Evolutionary conservation across 2,888 invertebrate genomes (phyloP).

Genomic region (Eutolmus rufibarbis): DNA sequence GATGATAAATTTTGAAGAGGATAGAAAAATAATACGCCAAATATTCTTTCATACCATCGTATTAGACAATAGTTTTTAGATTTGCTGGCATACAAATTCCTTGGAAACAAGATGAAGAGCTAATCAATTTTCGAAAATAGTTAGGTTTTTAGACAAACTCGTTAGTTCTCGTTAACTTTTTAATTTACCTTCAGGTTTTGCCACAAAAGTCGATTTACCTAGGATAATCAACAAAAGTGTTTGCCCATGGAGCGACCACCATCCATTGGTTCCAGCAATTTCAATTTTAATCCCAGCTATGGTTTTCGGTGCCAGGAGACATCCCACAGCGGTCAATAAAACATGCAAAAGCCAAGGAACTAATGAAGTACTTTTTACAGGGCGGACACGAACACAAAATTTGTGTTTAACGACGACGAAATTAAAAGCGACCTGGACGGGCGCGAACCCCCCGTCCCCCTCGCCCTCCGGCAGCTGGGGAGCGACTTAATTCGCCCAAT

Average conservation of each 20-base stretch:
- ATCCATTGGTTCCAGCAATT: background rate
- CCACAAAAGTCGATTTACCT: background rate
- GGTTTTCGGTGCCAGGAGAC: background rate
- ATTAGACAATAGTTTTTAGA: no score
- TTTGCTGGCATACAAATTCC: background rate
- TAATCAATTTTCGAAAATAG: background rate
- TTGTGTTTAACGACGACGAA: background rate
- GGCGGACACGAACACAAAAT: background rate
- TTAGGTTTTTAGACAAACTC: background rate
- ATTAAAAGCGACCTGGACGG: background rate
- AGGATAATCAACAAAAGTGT: background rate
- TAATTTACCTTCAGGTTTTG: background rate
- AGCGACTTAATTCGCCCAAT: background rate
- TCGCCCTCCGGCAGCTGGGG: background rate
- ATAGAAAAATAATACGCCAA: no score
- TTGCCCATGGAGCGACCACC: background rate
- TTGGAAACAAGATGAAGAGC: background rate
- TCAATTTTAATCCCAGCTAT: background rate
- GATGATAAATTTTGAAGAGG: no score
- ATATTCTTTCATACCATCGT: no score
- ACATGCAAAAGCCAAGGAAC: background rate
- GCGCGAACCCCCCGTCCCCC: background rate
- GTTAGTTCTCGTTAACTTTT: background rate
- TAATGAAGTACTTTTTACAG: slow-evolving; percentile 9
- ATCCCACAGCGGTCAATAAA: background rate